Conservation (phyloP, 2,888 invertebrate genomes). For the Alviniconcha strummeri region DNA sequence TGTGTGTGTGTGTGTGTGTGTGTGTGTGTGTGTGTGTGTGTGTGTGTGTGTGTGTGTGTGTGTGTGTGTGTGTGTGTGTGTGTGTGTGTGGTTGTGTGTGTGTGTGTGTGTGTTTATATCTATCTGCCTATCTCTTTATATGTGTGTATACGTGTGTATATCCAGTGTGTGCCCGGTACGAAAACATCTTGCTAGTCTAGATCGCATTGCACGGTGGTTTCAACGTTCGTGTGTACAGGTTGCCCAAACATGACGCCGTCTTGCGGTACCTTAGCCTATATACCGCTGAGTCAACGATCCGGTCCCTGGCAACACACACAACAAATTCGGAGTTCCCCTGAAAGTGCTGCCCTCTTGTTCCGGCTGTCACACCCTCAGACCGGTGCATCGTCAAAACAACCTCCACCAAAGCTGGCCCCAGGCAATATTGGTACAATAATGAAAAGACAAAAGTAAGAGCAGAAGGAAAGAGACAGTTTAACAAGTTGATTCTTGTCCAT, state of each 20-base stretch:
- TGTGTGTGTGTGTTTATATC: neutral
- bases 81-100: slow-evolving; percentile 1
- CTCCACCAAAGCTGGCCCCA: neutral
- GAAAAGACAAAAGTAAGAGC: no score
- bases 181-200: neutral
- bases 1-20: neutral
- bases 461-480: neutral
- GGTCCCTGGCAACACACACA: neutral
- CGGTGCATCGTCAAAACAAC: no score
- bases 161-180: neutral
- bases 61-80: slow-evolving; percentile 12
- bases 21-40: neutral
- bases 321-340: no score
- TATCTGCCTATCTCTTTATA: neutral
- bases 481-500: neutral
- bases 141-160: slow-evolving; percentile 3
- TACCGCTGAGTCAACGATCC: neutral
- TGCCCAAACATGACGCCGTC: neutral
- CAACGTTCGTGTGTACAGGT: neutral
- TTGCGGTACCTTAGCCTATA: neutral
- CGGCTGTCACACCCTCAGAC: no score
- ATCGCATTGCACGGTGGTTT: neutral
- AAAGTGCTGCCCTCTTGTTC: no score
- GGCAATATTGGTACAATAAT: no score
- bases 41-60: neutral